A percentile compares a stretch with the other conserved stretches of the same genome.
These are phyloP conservation scores for Lithosia quadra DNA, from an alignment of 2,888 invertebrate genomes.

Conservation along the genomic window DNA sequence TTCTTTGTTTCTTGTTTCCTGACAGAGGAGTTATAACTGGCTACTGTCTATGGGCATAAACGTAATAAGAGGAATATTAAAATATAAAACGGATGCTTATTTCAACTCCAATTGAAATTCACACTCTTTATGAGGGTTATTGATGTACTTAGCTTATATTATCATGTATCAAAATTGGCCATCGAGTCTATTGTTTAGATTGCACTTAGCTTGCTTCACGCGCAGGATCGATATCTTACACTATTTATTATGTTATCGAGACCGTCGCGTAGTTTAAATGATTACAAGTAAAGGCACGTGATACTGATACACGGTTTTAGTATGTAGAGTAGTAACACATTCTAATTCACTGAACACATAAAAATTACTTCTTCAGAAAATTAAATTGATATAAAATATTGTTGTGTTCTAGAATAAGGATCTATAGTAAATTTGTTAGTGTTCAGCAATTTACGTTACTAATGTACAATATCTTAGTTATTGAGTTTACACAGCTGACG, in stretches of 20 bases:
- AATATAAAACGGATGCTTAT: not conserved
- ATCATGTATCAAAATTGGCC: not conserved
- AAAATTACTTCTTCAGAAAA: not conserved
- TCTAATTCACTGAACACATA: too few species aligned
- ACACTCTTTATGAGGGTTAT: not conserved
- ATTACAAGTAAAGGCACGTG: conserved; percentile 41
- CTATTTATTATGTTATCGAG: conserved; percentile 42
- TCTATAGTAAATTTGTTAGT: not conserved
- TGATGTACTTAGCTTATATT: conserved; percentile 4
- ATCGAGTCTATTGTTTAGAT: conserved; percentile 18
- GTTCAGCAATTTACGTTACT: not conserved
- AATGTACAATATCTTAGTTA: conserved; percentile 31
- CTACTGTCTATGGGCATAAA: not conserved
- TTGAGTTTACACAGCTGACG: conserved; percentile 47
- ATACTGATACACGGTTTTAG: conserved; percentile 8
- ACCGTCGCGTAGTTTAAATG: conserved; percentile 49
- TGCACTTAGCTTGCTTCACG: conserved; percentile 44
- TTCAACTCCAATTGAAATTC: not conserved
- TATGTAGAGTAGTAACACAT: not conserved
- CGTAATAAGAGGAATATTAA: not conserved
- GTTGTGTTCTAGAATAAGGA: conserved; percentile 6
- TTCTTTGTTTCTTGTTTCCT: not conserved
- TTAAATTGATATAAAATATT: not conserved
- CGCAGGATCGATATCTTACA: conserved; percentile 33
- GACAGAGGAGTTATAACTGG: too few species aligned